Evolutionary conservation across 2,113 vertebrate genomes (phyloP).

Genomic region (Parotia lawesii): DNA sequence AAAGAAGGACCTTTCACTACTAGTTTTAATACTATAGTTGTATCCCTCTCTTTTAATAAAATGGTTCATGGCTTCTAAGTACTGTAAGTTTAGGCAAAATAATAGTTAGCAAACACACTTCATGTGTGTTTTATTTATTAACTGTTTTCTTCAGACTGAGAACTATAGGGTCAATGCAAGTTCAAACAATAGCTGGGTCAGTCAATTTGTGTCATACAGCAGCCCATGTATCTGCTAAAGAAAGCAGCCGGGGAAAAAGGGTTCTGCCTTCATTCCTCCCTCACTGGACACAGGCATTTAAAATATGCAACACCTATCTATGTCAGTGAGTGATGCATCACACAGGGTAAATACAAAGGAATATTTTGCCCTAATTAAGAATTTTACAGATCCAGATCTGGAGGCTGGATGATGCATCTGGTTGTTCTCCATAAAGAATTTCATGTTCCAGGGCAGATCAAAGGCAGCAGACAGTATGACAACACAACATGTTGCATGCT

Average conservation of each 20-base stretch:
- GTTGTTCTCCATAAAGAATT: neutral
- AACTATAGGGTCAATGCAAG: constrained; percentile 37
- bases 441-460: constrained; percentile 4
- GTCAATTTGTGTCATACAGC: neutral
- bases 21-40: neutral
- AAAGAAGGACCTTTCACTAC: neutral
- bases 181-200: constrained; percentile 63
- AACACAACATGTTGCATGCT: fast-evolving
- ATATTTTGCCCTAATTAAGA: constrained; percentile 39
- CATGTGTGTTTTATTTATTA: constrained; percentile 21
- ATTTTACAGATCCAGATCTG: neutral
- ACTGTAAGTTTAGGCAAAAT: constrained; percentile 18
- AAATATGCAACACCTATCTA: constrained; percentile 12
- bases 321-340: neutral
- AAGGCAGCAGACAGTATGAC: neutral
- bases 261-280: neutral
- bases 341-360: neutral
- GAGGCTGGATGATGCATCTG: neutral
- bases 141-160: constrained; percentile 50
- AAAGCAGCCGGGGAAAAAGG: neutral
- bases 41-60: neutral
- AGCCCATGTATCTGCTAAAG: constrained; percentile 5
- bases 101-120: constrained; percentile 30
- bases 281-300: neutral
- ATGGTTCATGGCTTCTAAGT: neutral